Percentiles rank a stretch among this genome's conserved stretches.
These are phyloP conservation scores for Centropyge bicolor DNA, from an alignment of 2,797 vertebrate species.

Conservation along the genomic window DNA sequence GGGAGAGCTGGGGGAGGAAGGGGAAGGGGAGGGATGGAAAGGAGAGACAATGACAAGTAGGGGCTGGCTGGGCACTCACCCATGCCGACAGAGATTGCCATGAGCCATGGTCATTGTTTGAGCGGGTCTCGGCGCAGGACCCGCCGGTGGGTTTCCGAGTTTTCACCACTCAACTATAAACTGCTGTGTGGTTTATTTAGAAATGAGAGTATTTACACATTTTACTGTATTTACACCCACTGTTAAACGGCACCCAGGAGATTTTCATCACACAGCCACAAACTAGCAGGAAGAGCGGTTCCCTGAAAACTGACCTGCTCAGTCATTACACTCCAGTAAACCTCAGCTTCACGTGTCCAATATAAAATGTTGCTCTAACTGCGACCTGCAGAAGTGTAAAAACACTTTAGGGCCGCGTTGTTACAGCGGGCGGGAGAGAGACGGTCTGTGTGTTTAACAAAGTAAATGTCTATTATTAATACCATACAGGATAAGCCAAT, in stretches of 20 bases:
- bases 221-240: constrained; percentile 86
- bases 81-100: constrained; percentile 88
- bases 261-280: constrained; percentile 77
- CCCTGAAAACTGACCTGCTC: constrained; percentile 78
- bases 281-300: constrained; percentile 75
- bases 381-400: constrained; percentile 82
- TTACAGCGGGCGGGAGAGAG: constrained; percentile 72
- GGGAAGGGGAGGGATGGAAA: constrained; percentile 61
- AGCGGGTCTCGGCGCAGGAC: constrained; percentile 80
- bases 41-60: constrained; percentile 88
- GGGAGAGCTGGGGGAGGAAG: constrained; percentile 53
- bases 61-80: constrained; percentile 87
- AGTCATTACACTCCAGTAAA: constrained; percentile 83
- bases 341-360: constrained; percentile 80
- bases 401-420: constrained; percentile 82
- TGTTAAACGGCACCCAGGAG: constrained; percentile 83
- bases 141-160: constrained; percentile 76
- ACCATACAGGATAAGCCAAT: constrained; percentile 86
- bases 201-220: constrained; percentile 85
- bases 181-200: constrained; percentile 83
- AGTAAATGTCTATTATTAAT: constrained; percentile 87
- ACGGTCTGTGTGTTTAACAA: constrained; percentile 83
- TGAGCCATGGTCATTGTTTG: constrained; percentile 87
- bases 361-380: constrained; percentile 80
- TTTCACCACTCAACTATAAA: constrained; percentile 82